Evolutionary conservation across 2,113 vertebrate species (phyloP).

Genomic region (Platysternon megacephalum): DNA sequence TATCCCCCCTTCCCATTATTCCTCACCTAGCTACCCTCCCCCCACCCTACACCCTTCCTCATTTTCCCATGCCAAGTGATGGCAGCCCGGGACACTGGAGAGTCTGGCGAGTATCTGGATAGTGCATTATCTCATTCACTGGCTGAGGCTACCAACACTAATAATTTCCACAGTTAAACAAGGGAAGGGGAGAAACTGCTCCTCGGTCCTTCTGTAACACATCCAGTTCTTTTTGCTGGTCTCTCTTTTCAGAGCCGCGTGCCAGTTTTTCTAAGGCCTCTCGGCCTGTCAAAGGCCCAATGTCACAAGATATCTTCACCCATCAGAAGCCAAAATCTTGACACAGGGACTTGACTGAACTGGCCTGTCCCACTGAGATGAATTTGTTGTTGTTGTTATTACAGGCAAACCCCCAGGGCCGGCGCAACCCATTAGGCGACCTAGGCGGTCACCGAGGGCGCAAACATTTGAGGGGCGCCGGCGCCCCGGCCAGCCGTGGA

Average conservation of each 20-base stretch:
- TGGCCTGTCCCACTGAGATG: neutral
- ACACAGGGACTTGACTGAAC: neutral
- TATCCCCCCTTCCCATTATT: neutral
- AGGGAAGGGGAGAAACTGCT: neutral
- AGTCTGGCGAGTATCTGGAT: neutral
- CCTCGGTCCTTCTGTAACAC: neutral
- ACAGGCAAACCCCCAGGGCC: neutral
- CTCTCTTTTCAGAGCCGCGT: neutral
- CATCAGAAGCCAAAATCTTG: neutral
- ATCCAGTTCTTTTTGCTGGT: neutral
- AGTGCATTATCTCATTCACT: neutral
- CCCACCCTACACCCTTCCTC: neutral
- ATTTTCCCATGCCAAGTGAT: neutral
- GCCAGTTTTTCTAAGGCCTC: neutral
- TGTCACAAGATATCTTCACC: neutral
- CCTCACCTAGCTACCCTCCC: neutral
- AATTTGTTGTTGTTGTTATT: neutral
- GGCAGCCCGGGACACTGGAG: neutral
- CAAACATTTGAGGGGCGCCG: no score
- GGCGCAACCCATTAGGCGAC: no score
- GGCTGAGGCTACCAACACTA: neutral
- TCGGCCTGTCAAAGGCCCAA: neutral
- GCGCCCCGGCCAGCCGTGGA: no score
- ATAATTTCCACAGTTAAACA: neutral
- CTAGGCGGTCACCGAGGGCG: no score